Conservation (phyloP, 2,888 invertebrate species). For the Gnatocerus cornutus region DNA sequence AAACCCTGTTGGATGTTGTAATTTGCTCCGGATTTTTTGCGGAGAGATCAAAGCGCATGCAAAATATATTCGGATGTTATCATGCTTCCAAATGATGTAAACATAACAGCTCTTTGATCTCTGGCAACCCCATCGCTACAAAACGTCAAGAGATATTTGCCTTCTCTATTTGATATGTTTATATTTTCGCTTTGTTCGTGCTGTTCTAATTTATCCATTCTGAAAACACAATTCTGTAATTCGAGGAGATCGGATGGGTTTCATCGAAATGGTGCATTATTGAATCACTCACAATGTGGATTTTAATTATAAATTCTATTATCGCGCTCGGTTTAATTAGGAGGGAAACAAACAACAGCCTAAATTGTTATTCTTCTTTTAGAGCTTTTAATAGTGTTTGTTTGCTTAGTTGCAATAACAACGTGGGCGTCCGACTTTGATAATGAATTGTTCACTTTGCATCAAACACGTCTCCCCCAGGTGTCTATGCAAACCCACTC, state of each 20-base stretch:
- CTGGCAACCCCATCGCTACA: slow-evolving; percentile 23
- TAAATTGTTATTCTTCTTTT: background rate
- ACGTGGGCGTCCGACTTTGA: background rate
- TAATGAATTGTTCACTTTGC: too few relatives aligned
- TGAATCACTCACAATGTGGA: slow-evolving; percentile 11
- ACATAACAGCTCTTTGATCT: slow-evolving; percentile 49
- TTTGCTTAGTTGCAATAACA: background rate
- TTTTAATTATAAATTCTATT: slow-evolving; percentile 37
- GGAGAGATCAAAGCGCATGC: slow-evolving; percentile 46
- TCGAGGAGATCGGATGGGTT: slow-evolving; percentile 3
- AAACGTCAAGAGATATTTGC: slow-evolving; percentile 47
- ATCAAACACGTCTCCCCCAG: background rate
- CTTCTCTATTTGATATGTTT: slow-evolving; percentile 48
- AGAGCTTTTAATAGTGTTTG: background rate
- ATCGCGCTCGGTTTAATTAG: slow-evolving; percentile 1
- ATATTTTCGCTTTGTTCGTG: slow-evolving; percentile 48
- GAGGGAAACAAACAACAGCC: background rate
- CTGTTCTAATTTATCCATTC: slow-evolving; percentile 41
- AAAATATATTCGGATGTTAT: slow-evolving; percentile 44
- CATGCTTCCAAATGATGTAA: slow-evolving; percentile 48
- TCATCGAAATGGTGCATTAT: slow-evolving; percentile 9
- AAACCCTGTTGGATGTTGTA: slow-evolving; percentile 4
- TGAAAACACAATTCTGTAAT: slow-evolving; percentile 33
- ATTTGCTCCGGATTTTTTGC: slow-evolving; percentile 13
- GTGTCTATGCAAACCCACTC: slow-evolving; percentile 17